Evolutionary conservation across 2,797 vertebrate genomes (phyloP).

Genomic region (Pangasius mekongensis): DNA sequence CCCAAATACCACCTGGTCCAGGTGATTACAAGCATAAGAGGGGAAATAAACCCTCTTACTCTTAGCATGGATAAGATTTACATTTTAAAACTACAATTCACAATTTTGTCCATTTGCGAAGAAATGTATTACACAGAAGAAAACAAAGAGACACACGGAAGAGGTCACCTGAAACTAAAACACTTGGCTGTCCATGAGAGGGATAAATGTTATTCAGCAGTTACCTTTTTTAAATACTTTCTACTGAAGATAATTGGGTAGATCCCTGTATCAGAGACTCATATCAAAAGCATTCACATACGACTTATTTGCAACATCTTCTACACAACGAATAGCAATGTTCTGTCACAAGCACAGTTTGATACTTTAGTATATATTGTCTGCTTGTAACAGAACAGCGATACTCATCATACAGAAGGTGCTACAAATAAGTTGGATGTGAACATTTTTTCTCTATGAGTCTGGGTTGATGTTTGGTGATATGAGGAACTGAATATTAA

Average conservation of each 20-base stretch:
- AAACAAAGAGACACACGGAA: neutral
- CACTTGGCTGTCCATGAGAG: conserved; percentile 9
- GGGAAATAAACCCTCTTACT: neutral
- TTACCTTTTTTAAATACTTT: conserved; percentile 39
- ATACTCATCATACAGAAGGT: neutral
- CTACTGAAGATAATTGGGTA: conserved; percentile 19
- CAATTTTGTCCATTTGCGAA: neutral
- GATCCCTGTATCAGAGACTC: conserved; percentile 2
- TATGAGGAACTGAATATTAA: conserved; percentile 1
- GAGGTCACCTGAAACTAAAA: conserved; percentile 25
- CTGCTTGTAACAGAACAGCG: neutral
- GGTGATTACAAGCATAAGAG: neutral
- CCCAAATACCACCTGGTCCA: neutral
- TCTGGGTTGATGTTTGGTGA: neutral
- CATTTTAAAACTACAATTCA: neutral
- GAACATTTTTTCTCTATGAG: neutral
- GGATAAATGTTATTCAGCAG: conserved; percentile 27
- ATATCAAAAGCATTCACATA: neutral
- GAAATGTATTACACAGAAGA: neutral
- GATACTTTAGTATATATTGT: neutral
- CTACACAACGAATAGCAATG: neutral
- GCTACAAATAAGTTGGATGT: neutral
- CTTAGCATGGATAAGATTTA: neutral
- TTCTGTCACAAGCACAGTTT: neutral
- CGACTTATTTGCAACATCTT: neutral